Evolutionary conservation across 1,140 invertebrate species (phyloP), one percentile per base, ranked within the genome.

Genomic region (Paraescarpia echinospica): DNA sequence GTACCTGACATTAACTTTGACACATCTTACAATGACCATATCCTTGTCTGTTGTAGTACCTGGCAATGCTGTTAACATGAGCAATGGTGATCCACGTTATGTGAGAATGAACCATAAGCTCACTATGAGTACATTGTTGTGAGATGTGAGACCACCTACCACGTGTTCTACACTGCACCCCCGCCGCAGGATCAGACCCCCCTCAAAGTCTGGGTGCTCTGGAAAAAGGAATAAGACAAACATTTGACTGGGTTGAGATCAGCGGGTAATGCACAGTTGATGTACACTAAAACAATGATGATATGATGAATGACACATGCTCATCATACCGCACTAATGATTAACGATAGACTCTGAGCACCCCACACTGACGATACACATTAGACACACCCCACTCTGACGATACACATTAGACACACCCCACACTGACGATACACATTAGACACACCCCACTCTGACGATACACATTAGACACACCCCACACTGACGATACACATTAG

Each of bases 151-250:
- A 41, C 27, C 33, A 94, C 95, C 94, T 94, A 97, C 96, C 92
- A 99, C 99, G 96, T 99, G 98, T 96, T 99, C 98, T 34, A 99
- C 98, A 59, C 97, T 97, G 89, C 98, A 98, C n/a, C 98, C 98
- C 97, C 96, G 97, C 95, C 99, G 97, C 92, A 99, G 96, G 97
- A 99, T 99, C 41, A 99, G 96, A 91, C 98, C 98, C 95, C 98
- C 99, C 92, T 98, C 97, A 95, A 99, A 99, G 96, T 99, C 99
- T 94, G 99, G 99, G 8, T 98, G 98, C 95, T 98, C 98, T 96
- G 93, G 77, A 94, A 94, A 77, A 48, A 77, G 59, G 18, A 77
- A 77, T 18, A 77, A 93, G 92, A 41, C 41, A 41, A 93, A 34
- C 22, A 51, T 92, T 34, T 91, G 14, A 27, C 34, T 90, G 90